Conservation (phyloP, 2,113 vertebrate species). For the Coreoperca whiteheadi region DNA sequence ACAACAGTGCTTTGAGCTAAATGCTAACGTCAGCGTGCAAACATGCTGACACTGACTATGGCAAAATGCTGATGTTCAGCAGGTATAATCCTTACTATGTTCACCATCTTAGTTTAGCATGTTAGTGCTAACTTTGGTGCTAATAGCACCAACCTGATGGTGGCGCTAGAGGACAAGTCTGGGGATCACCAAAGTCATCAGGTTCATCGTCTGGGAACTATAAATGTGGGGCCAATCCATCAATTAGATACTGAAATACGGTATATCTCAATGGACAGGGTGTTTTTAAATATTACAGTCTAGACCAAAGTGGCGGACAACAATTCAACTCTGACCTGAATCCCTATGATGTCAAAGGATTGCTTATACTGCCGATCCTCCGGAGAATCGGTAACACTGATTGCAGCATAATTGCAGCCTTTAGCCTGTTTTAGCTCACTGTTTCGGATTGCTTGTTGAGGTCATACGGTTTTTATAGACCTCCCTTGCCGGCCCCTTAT, state of each 20-base stretch:
- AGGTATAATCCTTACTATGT: background rate
- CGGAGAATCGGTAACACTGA: background rate
- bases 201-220: too few species aligned
- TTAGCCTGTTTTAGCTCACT: conserved; percentile 7
- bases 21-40: background rate
- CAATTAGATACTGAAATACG: background rate
- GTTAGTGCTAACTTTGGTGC: background rate
- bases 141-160: too few species aligned
- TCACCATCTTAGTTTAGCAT: background rate
- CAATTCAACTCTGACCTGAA: background rate
- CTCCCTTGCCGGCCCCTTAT: too few species aligned
- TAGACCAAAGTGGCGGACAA: background rate
- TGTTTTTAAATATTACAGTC: background rate
- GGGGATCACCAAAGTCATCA: too few species aligned
- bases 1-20: background rate
- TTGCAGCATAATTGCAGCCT: background rate
- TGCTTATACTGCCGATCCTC: background rate
- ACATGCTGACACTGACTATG: background rate
- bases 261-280: background rate
- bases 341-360: background rate
- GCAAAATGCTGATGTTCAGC: background rate
- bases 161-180: too few species aligned
- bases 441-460: background rate
- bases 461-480: too few species aligned
- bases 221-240: background rate